These are phyloP conservation scores for Odontomyia ornata DNA, from an alignment of 2,888 invertebrate genomes.

Conservation along the genomic window DNA sequence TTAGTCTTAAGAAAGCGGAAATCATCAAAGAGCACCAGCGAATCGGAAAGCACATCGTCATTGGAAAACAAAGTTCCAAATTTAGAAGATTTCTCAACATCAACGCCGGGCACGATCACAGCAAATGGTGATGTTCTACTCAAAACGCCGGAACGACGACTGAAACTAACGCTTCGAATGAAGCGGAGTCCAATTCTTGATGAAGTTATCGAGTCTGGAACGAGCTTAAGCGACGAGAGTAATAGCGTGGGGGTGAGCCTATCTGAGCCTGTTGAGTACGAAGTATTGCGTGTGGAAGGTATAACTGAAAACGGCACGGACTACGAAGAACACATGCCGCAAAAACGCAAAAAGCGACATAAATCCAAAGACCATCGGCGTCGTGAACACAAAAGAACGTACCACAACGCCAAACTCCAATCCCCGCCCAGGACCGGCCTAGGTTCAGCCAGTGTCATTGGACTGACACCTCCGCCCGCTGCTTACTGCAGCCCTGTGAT, in stretches of 20 bases:
- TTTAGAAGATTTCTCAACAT: constrained; percentile 30
- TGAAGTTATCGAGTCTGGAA: constrained; percentile 84
- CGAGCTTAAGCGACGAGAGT: constrained; percentile 72
- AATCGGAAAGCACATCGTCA: constrained; percentile 55
- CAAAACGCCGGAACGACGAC: constrained; percentile 65
- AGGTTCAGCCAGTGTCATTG: not conserved
- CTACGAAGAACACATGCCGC: constrained; percentile 50
- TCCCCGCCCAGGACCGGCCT: not conserved
- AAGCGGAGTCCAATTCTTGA: constrained; percentile 87
- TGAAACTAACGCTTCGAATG: constrained; percentile 85
- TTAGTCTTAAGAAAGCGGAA: constrained; percentile 47
- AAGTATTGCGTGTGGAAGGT: constrained; percentile 84
- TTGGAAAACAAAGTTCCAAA: constrained; percentile 56
- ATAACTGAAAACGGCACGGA: constrained; percentile 65
- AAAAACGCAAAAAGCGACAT: constrained; percentile 69
- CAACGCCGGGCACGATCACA: not conserved
- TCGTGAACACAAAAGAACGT: constrained; percentile 44
- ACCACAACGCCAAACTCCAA: constrained; percentile 10
- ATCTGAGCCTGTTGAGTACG: constrained; percentile 76
- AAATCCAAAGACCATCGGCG: constrained; percentile 66
- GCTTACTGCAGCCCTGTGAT: constrained; percentile 42
- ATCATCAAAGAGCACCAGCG: constrained; percentile 52
- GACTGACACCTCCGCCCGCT: constrained; percentile 36
- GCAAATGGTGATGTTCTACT: constrained; percentile 56
- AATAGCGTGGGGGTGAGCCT: constrained; percentile 49